These are phyloP conservation scores for Diplodus puntazzo DNA, from an alignment of 2,797 vertebrate genomes.

Conservation along the genomic window DNA sequence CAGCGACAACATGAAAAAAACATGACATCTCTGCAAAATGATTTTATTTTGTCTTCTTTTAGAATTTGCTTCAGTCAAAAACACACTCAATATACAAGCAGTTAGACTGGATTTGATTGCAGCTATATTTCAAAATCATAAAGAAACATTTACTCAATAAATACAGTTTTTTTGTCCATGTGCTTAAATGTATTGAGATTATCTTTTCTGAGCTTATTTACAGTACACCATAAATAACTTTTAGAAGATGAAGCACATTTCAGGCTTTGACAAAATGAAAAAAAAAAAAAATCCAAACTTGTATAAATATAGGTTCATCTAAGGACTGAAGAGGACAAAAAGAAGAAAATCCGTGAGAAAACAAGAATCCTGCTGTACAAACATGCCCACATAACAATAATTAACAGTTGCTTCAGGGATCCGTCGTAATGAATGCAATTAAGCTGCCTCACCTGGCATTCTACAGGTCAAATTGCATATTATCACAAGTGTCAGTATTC, in stretches of 20 bases:
- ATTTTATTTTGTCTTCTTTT: constrained; percentile 68
- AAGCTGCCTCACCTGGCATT: constrained; percentile 35
- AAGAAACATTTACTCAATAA: constrained; percentile 94
- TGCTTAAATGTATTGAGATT: constrained; percentile 84
- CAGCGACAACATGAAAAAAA: neutral
- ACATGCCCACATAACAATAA: constrained; percentile 48
- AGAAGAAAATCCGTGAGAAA: constrained; percentile 38
- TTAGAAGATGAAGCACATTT: constrained; percentile 87
- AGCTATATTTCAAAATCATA: constrained; percentile 92
- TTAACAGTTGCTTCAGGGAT: constrained; percentile 46
- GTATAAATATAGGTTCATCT: constrained; percentile 88
- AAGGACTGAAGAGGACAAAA: constrained; percentile 32
- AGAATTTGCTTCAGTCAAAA: constrained; percentile 67
- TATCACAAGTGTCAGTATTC: constrained; percentile 39
- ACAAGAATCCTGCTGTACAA: constrained; percentile 43
- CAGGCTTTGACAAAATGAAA: constrained; percentile 86
- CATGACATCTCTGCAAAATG: constrained; percentile 59
- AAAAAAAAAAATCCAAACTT: constrained; percentile 79
- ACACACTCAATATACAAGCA: constrained; percentile 73
- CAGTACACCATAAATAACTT: constrained; percentile 95
- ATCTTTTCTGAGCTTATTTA: constrained; percentile 84
- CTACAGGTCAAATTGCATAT: constrained; percentile 63
- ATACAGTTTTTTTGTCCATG: constrained; percentile 94
- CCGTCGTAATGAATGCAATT: constrained; percentile 26
- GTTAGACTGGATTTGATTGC: constrained; percentile 78